Conservation (phyloP, 2,113 vertebrate species). For the Rissa tridactyla region DNA sequence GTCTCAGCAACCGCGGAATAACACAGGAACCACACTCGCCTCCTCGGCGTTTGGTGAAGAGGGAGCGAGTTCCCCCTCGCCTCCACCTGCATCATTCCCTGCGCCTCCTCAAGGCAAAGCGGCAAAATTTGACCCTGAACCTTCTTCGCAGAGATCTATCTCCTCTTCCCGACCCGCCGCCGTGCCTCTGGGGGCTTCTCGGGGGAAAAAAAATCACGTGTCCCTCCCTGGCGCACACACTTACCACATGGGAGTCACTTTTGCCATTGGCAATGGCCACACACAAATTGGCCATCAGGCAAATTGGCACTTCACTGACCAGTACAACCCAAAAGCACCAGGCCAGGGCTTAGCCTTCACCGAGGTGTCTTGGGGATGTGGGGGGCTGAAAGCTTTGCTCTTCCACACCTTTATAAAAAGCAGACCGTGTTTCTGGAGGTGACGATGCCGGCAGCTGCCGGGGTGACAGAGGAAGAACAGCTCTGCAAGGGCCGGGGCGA, state of each 20-base stretch:
- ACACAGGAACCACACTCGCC: background rate
- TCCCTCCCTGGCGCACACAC: fast-evolving
- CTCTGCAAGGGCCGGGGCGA: background rate
- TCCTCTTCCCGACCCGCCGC: fast-evolving
- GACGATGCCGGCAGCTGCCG: fast-evolving
- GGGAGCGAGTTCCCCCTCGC: fast-evolving
- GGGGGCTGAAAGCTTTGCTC: background rate
- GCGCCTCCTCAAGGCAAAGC: background rate
- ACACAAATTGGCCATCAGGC: background rate
- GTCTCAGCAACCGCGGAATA: background rate
- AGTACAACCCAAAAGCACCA: background rate
- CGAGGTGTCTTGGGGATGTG: fast-evolving
- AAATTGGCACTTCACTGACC: background rate
- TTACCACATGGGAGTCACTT: background rate
- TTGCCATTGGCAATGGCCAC: background rate
- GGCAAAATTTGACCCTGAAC: background rate
- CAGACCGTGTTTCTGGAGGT: background rate
- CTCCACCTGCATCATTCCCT: background rate
- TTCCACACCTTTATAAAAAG: background rate
- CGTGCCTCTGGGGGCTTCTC: background rate
- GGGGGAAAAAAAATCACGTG: fast-evolving
- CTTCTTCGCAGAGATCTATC: background rate
- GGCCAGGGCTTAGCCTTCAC: fast-evolving
- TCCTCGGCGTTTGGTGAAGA: fast-evolving
- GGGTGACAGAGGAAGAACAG: background rate